These are phyloP conservation scores for Origma solitaria DNA, from an alignment of 2,113 vertebrate genomes.

Conservation along the genomic window DNA sequence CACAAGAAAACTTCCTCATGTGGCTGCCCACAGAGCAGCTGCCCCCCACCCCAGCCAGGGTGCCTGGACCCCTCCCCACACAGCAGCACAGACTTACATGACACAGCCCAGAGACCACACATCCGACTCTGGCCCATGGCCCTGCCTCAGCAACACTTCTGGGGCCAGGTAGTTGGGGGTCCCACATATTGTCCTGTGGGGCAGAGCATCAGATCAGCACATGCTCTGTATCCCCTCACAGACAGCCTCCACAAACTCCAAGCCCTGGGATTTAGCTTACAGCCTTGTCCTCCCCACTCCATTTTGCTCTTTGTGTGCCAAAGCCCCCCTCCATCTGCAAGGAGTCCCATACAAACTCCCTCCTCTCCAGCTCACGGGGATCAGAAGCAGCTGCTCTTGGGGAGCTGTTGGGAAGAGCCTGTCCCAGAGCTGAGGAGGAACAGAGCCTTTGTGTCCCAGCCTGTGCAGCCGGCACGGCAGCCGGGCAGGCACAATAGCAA, in stretches of 20 bases:
- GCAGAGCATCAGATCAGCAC: not conserved
- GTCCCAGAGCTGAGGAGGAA: slow-evolving; percentile 21
- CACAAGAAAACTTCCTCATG: not conserved
- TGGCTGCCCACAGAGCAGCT: accelerated
- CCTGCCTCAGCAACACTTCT: slow-evolving; percentile 94
- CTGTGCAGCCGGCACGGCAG: slow-evolving; percentile 24
- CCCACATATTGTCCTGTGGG: slow-evolving; percentile 93
- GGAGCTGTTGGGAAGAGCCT: slow-evolving; percentile 10
- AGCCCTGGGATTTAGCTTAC: not conserved
- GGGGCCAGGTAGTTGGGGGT: slow-evolving; percentile 99
- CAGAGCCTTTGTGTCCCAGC: slow-evolving; percentile 54
- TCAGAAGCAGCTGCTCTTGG: slow-evolving; percentile 41
- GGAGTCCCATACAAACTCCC: not conserved
- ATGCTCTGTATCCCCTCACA: not conserved
- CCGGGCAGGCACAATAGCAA: slow-evolving; percentile 30
- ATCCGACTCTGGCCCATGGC: slow-evolving; percentile 91
- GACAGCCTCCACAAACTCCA: not conserved
- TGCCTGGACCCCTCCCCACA: not conserved
- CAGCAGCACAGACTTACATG: slow-evolving; percentile 80
- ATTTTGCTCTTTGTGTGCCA: not conserved
- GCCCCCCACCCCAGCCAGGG: not conserved
- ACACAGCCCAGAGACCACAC: slow-evolving; percentile 98
- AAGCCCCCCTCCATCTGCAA: not conserved
- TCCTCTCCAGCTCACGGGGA: not conserved
- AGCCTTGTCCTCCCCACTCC: not conserved